These are phyloP conservation scores for Phengaris alcon DNA, from an alignment of 2,888 invertebrate species.

Conservation along the genomic window DNA sequence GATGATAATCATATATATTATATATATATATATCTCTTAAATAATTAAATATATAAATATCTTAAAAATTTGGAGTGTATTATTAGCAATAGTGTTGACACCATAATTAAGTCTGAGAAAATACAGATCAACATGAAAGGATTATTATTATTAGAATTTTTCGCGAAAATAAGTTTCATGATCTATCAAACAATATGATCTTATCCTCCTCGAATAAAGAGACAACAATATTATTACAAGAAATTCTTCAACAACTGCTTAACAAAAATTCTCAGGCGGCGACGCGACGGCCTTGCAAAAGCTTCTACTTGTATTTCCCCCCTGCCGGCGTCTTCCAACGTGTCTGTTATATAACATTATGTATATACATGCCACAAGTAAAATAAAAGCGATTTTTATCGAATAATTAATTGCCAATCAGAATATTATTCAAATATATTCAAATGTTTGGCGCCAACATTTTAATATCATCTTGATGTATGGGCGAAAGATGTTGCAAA, in stretches of 20 bases:
- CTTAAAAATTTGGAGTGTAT: no score
- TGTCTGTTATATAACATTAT: not conserved
- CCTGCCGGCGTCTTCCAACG: not conserved
- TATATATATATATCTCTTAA: no score
- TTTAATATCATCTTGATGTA: not conserved
- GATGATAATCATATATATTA: no score
- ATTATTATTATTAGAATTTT: no score
- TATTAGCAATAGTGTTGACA: no score
- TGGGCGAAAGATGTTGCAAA: not conserved
- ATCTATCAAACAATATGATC: no score
- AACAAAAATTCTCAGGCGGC: not conserved
- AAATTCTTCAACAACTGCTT: not conserved
- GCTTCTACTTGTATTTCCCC: not conserved
- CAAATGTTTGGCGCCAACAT: conserved; percentile 18
- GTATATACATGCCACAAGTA: not conserved
- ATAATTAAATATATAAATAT: no score
- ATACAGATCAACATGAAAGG: no score
- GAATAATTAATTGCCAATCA: not conserved
- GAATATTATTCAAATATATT: conserved; percentile 8
- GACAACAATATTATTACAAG: no score
- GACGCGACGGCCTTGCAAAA: conserved; percentile 7
- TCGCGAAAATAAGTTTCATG: no score
- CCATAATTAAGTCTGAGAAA: no score
- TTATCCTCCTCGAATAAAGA: no score
- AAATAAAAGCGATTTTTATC: not conserved